Evolutionary conservation across 1,140 invertebrate species (phyloP), one percentile per base, ranked within the genome.

Genomic region (Kradibia gibbosae): DNA sequence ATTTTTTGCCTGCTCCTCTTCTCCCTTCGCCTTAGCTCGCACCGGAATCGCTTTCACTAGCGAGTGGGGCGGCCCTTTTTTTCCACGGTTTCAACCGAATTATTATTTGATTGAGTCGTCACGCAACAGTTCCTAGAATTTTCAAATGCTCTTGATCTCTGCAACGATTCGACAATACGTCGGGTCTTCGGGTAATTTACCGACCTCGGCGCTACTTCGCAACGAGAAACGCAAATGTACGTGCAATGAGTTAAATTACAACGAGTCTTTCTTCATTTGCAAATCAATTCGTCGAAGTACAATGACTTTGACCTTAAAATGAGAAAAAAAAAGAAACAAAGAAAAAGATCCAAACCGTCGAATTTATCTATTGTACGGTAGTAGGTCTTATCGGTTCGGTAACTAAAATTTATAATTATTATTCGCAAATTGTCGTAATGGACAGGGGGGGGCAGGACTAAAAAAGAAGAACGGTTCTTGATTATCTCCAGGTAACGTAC

Each of bases 1-100:
- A 55, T 57, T 67, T 81, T 53, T 78, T 31, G 53, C 36, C 45
- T 20, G 60, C 73, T 36, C 17, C 62, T 5, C 13, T 76, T n/a
- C 22, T 72, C 45, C 45, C 71, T 55, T 34, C 15, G 45, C 31
- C 48, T 10, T 15, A 13, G n/a, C 17, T 22, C 55, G 28, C 3
- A 13, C 17, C 31, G 28, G 42, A 20, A 72, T 72, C 55, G 67
- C 3, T 28, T 53, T 11, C 48, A n/a, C n/a, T n/a, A n/a, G 42
- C 39, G 67, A 50, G 13, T 45, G 28, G 20, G 22, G 28, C 25
- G 5, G 20, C 31, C 4, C 36, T 70, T 71, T 48, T 25, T 67
- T 39, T 1, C 4, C 50, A 17, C 5, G 15, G 42, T 50, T 55
- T 53, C 72, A 50, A 74, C n/a, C n/a, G n/a, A n/a, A n/a, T n/a